Percentiles rank a stretch among this genome's conserved stretches.
phyloP scores from a whole-genome alignment of 2,888 invertebrate genomes.

The Myopa tessellatipennis region DNA sequence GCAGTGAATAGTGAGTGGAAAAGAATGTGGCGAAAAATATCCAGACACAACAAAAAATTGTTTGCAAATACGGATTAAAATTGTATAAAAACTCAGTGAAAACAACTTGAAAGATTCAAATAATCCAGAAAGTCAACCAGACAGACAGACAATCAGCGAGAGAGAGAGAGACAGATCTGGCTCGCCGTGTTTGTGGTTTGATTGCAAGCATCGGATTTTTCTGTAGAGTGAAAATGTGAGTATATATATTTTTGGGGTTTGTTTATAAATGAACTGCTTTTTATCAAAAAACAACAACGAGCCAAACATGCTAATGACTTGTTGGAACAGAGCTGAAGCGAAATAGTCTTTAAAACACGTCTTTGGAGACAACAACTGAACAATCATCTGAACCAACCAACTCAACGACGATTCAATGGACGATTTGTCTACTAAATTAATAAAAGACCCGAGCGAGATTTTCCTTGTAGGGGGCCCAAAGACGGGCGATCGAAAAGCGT shows the following conservation, averaged over 20 bases:
- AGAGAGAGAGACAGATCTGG: neutral
- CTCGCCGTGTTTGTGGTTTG: neutral
- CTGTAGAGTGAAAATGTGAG: too few species aligned
- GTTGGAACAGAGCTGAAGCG: too few species aligned
- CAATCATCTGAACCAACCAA: neutral
- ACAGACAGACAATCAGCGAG: neutral
- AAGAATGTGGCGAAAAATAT: neutral
- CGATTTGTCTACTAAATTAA: too few species aligned
- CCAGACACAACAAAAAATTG: neutral
- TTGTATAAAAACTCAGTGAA: neutral
- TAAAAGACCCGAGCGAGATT: too few species aligned
- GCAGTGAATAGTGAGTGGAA: neutral
- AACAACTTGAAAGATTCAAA: neutral
- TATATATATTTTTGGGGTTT: too few species aligned
- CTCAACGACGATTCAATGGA: too few species aligned
- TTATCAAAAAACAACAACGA: too few species aligned
- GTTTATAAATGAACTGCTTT: too few species aligned
- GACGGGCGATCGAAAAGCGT: too few species aligned
- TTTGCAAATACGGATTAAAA: constrained; percentile 15
- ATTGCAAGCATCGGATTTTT: neutral
- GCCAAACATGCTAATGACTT: too few species aligned
- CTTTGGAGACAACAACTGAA: neutral
- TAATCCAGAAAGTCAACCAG: neutral
- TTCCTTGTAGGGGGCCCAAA: too few species aligned
- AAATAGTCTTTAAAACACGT: neutral